Evolutionary conservation across 2,888 invertebrate species (phyloP).

Genomic region (Athalia circularis): DNA sequence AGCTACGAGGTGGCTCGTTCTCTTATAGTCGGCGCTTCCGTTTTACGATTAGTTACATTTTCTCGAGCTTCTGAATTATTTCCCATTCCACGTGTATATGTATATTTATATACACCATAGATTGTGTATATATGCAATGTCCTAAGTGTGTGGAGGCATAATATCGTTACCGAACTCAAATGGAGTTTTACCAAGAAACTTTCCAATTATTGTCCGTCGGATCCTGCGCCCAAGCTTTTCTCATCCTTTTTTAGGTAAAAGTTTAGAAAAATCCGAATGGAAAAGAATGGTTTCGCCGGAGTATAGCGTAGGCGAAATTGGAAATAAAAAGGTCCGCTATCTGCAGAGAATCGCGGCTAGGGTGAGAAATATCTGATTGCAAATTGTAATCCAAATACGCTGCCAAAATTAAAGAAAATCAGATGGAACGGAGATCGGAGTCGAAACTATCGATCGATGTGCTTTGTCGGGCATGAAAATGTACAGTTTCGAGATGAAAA

Average conservation of each 20-base stretch:
- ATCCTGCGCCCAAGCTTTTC: background rate
- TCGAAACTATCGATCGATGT: no score
- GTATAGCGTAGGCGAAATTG: background rate
- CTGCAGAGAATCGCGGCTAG: no score
- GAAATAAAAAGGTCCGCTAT: background rate
- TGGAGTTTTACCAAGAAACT: conserved; percentile 46
- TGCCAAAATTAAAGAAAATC: no score
- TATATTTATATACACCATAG: background rate
- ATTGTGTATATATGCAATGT: background rate
- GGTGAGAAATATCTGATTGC: no score
- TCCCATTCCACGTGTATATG: background rate
- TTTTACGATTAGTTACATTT: conserved; percentile 5
- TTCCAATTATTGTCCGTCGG: conserved; percentile 43
- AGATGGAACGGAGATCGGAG: no score
- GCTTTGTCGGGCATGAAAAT: no score
- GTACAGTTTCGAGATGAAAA: no score
- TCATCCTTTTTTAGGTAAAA: conserved; percentile 17
- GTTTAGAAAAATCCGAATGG: conserved; percentile 35
- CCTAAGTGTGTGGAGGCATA: conserved; percentile 31
- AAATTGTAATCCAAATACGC: no score
- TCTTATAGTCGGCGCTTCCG: conserved; percentile 1
- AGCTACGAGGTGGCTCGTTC: background rate
- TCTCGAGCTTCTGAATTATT: conserved; percentile 19
- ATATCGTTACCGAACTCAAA: conserved; percentile 47
- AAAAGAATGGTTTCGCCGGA: conserved; percentile 30